A percentile compares a stretch with the other conserved stretches of the same genome.
Conservation (phyloP, 2,113 vertebrate species). For the Ceyx cyanopectus region DNA sequence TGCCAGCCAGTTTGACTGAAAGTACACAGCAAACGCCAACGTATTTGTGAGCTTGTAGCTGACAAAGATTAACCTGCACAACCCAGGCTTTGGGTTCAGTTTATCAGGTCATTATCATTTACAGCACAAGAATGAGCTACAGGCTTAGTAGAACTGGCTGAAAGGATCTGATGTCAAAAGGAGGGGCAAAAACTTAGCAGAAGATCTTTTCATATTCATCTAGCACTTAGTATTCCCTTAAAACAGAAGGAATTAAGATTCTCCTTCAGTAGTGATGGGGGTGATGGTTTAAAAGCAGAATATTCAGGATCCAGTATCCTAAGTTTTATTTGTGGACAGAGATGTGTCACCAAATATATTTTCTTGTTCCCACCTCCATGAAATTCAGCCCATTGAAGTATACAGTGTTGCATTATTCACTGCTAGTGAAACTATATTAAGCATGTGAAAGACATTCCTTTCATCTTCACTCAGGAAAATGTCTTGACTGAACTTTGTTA, state of each 20-base stretch:
- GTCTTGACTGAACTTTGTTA: constrained; percentile 3
- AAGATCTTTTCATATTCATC: neutral
- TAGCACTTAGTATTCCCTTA: neutral
- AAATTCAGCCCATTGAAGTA: constrained; percentile 11
- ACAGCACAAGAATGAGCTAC: neutral
- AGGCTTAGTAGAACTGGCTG: neutral
- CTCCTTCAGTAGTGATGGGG: neutral
- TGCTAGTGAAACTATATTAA: constrained; percentile 48
- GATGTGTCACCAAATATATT: constrained; percentile 22
- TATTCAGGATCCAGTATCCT: neutral
- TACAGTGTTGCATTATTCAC: constrained; percentile 9
- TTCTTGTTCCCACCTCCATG: neutral
- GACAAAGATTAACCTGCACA: neutral
- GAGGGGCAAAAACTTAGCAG: neutral
- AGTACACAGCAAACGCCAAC: neutral
- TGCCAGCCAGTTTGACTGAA: neutral
- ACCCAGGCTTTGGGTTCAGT: neutral
- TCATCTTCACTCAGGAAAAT: neutral
- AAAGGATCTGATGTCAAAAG: neutral
- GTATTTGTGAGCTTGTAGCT: neutral
- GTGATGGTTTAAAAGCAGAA: constrained; percentile 22
- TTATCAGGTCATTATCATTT: neutral
- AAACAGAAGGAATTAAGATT: constrained; percentile 39
- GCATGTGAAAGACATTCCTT: constrained; percentile 33
- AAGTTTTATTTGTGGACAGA: constrained; percentile 20